These are phyloP conservation scores for Hylaea fasciaria DNA, from an alignment of 2,888 invertebrate genomes.

Conservation along the genomic window DNA sequence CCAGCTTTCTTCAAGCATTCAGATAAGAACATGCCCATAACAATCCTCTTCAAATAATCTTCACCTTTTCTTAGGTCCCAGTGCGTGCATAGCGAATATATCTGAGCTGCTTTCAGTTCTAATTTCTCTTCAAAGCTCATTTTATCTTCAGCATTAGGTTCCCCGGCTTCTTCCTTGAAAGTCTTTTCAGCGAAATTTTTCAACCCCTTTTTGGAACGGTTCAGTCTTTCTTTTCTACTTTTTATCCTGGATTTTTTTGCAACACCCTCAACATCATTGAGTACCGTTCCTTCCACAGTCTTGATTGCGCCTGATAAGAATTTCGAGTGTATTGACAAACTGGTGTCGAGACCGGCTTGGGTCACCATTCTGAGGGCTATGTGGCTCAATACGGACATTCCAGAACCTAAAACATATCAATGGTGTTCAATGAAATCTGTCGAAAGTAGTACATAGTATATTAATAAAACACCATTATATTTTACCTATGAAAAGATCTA, in stretches of 20 bases:
- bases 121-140: conserved; percentile 66
- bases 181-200: conserved; percentile 62
- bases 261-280: conserved; percentile 74
- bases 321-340: conserved; percentile 77
- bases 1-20: conserved; percentile 88
- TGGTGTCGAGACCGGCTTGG: conserved; percentile 84
- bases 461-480: not conserved
- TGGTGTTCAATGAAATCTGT: not conserved
- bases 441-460: not conserved
- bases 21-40: conserved; percentile 91
- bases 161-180: conserved; percentile 58
- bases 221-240: conserved; percentile 73
- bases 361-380: conserved; percentile 92
- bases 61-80: conserved; percentile 84
- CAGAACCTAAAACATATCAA: conserved; percentile 82
- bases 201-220: conserved; percentile 68
- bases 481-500: conserved; percentile 89
- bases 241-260: conserved; percentile 74
- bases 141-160: conserved; percentile 58
- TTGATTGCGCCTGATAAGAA: conserved; percentile 63
- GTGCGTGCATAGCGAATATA: conserved; percentile 88
- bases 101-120: conserved; percentile 72
- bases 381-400: conserved; percentile 92
- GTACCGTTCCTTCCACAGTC: conserved; percentile 60
- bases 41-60: conserved; percentile 90